Evolutionary conservation across 2,797 vertebrate species (phyloP).

Genomic region (Prionace glauca): DNA sequence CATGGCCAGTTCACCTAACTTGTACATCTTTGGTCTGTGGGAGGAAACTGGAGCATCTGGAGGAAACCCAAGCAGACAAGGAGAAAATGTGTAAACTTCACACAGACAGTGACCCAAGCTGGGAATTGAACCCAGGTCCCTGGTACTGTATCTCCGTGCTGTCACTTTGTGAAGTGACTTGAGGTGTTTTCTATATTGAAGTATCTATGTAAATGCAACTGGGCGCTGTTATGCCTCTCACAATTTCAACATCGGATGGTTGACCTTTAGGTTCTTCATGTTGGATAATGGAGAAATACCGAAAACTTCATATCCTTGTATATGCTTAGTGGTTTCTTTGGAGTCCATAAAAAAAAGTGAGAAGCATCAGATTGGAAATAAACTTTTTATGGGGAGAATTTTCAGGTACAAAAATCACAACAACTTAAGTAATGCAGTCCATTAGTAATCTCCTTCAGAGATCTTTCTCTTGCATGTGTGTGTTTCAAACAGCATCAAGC

Average conservation of each 20-base stretch:
- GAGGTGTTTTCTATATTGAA: background rate
- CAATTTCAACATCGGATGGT: background rate
- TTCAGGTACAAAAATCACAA: background rate
- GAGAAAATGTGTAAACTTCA: no score
- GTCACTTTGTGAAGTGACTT: background rate
- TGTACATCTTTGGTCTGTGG: no score
- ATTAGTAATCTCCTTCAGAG: background rate
- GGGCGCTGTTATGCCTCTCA: background rate
- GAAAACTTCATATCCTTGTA: background rate
- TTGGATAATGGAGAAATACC: background rate
- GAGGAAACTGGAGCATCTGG: no score
- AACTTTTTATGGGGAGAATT: background rate
- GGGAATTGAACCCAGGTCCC: no score
- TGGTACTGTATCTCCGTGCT: no score
- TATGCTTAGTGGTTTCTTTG: background rate
- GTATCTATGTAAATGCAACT: background rate
- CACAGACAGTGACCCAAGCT: no score
- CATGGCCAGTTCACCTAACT: no score
- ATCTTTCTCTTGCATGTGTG: background rate
- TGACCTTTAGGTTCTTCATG: background rate
- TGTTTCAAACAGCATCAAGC: background rate
- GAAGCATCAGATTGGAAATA: background rate
- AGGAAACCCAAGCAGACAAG: no score
- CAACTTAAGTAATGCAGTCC: background rate
- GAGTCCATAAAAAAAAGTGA: background rate